Conservation (phyloP, 2,888 invertebrate genomes). For the Nomada flava region DNA sequence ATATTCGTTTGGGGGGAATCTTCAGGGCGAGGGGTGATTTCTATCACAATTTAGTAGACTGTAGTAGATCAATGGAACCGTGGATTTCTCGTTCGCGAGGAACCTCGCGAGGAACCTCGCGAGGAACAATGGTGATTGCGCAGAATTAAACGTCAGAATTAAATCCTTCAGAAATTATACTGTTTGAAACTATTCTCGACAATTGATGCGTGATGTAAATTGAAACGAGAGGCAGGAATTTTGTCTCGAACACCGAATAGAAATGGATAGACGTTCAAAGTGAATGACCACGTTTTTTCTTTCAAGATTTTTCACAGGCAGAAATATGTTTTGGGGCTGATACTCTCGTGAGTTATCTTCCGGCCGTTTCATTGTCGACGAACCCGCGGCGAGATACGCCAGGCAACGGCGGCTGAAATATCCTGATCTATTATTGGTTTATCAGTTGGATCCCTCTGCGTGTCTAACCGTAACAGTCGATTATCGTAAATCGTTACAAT, state of each 20-base stretch:
- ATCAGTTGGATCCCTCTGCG: slow-evolving; percentile 65
- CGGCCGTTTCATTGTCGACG: slow-evolving; percentile 41
- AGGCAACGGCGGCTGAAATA: slow-evolving; percentile 47
- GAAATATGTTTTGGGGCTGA: not conserved
- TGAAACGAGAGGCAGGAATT: too few relatives aligned
- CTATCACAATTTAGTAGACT: not conserved
- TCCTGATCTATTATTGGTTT: slow-evolving; percentile 74
- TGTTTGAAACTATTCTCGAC: too few relatives aligned
- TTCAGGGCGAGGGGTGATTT: not conserved
- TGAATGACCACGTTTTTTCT: not conserved
- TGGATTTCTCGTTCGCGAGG: too few relatives aligned
- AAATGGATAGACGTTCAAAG: too few relatives aligned
- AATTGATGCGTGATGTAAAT: too few relatives aligned
- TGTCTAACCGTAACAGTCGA: slow-evolving; percentile 70
- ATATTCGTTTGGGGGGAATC: not conserved
- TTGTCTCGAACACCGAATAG: too few relatives aligned
- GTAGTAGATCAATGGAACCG: too few relatives aligned
- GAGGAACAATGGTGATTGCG: too few relatives aligned
- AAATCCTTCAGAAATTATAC: too few relatives aligned
- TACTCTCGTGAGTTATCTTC: not conserved
- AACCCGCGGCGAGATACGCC: slow-evolving; percentile 20
- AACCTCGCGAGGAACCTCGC: too few relatives aligned
- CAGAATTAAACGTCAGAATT: too few relatives aligned
- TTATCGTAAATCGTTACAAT: slow-evolving; percentile 76
- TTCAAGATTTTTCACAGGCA: not conserved